A percentile compares a stretch with the other conserved stretches of the same genome.
These are phyloP conservation scores for Bovichtus variegatus DNA, from an alignment of 2,797 vertebrate genomes.

Conservation along the genomic window DNA sequence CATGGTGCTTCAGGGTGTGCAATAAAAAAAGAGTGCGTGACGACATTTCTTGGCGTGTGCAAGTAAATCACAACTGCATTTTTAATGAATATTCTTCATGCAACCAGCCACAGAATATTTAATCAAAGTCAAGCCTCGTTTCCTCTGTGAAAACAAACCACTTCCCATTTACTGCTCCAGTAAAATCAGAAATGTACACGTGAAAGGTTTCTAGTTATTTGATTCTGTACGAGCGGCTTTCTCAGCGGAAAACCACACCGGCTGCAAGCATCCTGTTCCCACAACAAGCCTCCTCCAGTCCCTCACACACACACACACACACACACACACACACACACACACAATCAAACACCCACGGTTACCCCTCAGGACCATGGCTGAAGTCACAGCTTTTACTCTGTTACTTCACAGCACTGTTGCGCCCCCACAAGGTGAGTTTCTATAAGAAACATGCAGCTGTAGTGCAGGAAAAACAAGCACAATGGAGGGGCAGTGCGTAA, in stretches of 20 bases:
- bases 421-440: background rate
- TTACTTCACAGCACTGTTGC: background rate
- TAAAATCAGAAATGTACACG: background rate
- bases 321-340: slow-evolving; percentile 10
- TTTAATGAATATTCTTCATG: background rate
- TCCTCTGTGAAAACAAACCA: background rate
- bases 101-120: background rate
- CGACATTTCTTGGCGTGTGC: background rate
- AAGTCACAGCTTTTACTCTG: slow-evolving; percentile 4
- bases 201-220: background rate
- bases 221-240: background rate
- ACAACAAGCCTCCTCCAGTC: slow-evolving; percentile 14
- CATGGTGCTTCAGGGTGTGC: background rate
- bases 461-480: background rate
- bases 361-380: background rate
- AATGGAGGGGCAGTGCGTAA: background rate
- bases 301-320: background rate
- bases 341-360: slow-evolving; percentile 7
- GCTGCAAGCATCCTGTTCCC: background rate
- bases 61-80: background rate
- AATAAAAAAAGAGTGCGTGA: background rate
- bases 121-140: background rate
- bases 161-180: background rate
- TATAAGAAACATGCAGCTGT: background rate
- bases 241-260: background rate